phyloP scores from a whole-genome alignment of 2,113 vertebrate species.

The Ramphastos sulfuratus region DNA sequence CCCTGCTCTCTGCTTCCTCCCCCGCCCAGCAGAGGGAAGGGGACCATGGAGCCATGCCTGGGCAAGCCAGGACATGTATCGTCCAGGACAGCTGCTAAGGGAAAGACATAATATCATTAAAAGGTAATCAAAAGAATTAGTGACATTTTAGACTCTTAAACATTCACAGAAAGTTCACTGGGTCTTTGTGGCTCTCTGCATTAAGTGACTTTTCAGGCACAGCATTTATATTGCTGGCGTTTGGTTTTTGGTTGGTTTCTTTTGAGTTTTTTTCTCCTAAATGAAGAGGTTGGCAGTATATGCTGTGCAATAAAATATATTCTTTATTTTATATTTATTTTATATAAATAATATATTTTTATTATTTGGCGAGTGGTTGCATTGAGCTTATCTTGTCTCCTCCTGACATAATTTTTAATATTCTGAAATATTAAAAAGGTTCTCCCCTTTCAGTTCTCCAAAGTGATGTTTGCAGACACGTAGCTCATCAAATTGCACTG shows the following conservation, averaged over 20 bases:
- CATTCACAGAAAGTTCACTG: background rate
- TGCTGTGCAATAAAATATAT: background rate
- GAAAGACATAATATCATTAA: background rate
- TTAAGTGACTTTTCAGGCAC: background rate
- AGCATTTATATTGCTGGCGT: background rate
- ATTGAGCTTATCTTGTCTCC: background rate
- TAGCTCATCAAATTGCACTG: background rate
- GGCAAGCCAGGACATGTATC: no score
- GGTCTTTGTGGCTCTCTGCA: background rate
- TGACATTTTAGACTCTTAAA: background rate
- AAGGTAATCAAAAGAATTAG: background rate
- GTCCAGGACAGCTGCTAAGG: background rate
- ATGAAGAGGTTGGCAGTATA: background rate
- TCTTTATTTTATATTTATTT: background rate
- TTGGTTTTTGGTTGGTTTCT: background rate
- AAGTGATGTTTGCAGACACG: background rate
- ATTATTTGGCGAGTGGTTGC: background rate
- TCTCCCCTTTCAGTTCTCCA: background rate
- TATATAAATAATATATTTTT: no score
- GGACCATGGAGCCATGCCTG: no score
- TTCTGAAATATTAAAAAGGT: background rate
- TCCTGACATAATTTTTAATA: background rate
- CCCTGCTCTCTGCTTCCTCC: no score
- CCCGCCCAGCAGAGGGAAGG: no score
- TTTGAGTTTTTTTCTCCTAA: background rate